phyloP scores from a whole-genome alignment of 2,113 vertebrate genomes.

The Salvelinus namaycush region DNA sequence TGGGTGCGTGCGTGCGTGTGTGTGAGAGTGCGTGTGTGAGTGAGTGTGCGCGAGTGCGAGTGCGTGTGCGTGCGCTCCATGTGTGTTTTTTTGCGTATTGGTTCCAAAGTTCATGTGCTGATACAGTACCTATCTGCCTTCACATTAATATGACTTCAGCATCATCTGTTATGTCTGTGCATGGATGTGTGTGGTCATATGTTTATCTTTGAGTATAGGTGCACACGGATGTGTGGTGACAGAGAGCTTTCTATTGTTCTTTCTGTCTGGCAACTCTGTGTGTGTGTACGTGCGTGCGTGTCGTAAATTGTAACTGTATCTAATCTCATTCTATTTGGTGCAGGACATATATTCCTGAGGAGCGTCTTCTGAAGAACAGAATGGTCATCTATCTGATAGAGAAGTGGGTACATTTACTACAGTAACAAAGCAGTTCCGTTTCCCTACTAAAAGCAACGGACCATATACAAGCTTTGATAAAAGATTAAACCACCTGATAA shows the following conservation, averaged over 20 bases:
- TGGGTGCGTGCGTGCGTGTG: not conserved
- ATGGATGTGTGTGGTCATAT: too few species aligned
- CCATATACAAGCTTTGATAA: not conserved
- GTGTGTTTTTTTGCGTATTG: too few species aligned
- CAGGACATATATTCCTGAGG: slow-evolving; percentile 71
- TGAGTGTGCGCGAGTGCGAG: too few species aligned
- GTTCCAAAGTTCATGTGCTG: too few species aligned
- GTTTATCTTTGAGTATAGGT: too few species aligned
- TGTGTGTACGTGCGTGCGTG: not conserved
- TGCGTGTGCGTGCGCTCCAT: not conserved
- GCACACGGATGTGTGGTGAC: too few species aligned
- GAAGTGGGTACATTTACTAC: slow-evolving; percentile 56
- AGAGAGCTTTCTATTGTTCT: not conserved
- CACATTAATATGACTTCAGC: not conserved
- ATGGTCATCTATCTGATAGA: slow-evolving; percentile 60
- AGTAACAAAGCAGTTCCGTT: not conserved
- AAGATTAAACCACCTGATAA: not conserved
- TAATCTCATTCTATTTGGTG: not conserved
- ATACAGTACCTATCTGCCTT: too few species aligned
- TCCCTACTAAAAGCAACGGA: not conserved
- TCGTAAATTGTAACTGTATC: not conserved
- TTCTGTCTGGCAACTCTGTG: not conserved
- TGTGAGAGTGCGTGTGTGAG: not conserved
- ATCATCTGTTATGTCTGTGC: not conserved
- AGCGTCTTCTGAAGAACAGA: slow-evolving; percentile 59